These are phyloP conservation scores for Aricia agestis DNA, from an alignment of 1,140 invertebrate species.

Conservation along the genomic window DNA sequence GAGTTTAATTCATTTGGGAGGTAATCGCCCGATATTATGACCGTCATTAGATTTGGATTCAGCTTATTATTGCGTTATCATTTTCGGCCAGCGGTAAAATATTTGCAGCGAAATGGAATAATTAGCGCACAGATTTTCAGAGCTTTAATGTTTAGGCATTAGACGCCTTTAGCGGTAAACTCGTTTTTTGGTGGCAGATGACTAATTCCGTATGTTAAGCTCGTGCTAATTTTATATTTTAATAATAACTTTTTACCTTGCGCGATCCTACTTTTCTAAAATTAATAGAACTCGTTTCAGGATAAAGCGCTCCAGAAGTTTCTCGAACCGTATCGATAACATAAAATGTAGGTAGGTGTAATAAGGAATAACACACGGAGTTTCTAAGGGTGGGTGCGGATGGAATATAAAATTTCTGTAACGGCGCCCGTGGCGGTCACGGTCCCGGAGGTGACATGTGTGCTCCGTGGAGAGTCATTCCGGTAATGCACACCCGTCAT, in stretches of 20 bases:
- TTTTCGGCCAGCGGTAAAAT: not conserved
- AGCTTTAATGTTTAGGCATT: not conserved
- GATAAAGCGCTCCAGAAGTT: not conserved
- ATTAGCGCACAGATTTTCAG: not conserved
- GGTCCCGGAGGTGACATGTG: not conserved
- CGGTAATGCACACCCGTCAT: too few relatives aligned
- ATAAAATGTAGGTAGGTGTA: not conserved
- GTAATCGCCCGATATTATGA: conserved; percentile 2
- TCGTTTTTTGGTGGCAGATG: not conserved
- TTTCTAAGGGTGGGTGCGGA: not conserved
- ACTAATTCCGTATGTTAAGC: not conserved
- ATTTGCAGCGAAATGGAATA: conserved; percentile 3
- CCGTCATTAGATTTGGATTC: not conserved
- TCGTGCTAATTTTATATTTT: not conserved
- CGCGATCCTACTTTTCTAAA: not conserved
- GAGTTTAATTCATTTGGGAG: conserved; percentile 1
- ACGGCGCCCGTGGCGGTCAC: not conserved
- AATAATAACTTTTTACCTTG: not conserved
- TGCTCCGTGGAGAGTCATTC: not conserved
- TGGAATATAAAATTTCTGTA: conserved; percentile 4
- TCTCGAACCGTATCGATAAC: not conserved
- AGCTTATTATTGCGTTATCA: conserved; percentile 2
- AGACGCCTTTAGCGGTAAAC: not conserved
- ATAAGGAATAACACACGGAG: not conserved
- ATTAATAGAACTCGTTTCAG: not conserved